Base-by-base conservation (phyloP, 2,888 invertebrate genomes). In the Caenorhabditis uteleia region DNA sequence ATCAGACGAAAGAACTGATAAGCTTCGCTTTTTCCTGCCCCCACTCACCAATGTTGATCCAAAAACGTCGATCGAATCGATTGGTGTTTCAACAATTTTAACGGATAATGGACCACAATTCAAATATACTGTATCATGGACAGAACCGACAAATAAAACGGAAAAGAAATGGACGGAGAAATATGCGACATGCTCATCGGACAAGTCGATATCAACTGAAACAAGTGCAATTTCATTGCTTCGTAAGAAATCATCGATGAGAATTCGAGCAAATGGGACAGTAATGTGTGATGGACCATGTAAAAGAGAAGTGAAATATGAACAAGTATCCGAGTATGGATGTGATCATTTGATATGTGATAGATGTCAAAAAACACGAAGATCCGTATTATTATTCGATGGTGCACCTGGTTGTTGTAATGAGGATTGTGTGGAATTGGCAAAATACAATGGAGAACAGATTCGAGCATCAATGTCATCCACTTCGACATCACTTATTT, bases 321-420 rank as follows among this genome's bases (percentile, higher is more conserved):
- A 33, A 16, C 20, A 25, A 5, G 48, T 54, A 0, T 21, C 34
- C 14, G 53, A 60, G 25, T 60, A 54, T 18, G 60, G 60, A 6
- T 60, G 60, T 27, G 60, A 60, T 25, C 60, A 60, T 23, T 23
- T 33, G n/a, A 60, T 60, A n/a, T 60, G 60, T 21, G 48, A 49
- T 0, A 18, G 10, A 16, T 60, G 60, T 10, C 60, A 48, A 6
- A 36, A 45, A 20, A 44, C 38, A 10, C 21, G 26, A 5, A 26
- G 31, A 4, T 38, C 44, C 18, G 38, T 27, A 14, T 34, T 48
- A 0, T 33, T 54, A 1, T 60, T 60, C 49, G 60, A 60, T 18
- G 60, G 60, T 5, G 53, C 60, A 2, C 60, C 60, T 0, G 60
- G 60, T 14, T 60, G 60, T 18, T 60, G 60, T 18, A 48, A 53